Percentiles rank a stretch among this genome's conserved stretches.
Evolutionary conservation across 2,888 invertebrate species (phyloP).

Genomic region (Trichacis sp.): DNA sequence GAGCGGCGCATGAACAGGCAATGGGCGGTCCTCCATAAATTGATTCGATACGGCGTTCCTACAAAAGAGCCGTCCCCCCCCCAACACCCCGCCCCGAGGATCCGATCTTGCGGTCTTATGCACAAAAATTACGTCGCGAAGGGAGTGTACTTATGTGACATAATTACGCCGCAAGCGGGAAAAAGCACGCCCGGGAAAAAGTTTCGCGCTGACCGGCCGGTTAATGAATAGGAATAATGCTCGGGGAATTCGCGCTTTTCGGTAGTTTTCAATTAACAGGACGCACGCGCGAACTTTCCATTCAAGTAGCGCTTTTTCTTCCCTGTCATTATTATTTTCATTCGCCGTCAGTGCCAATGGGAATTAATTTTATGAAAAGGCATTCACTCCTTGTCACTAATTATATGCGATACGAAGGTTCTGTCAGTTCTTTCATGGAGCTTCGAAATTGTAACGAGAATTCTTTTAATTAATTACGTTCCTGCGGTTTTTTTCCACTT

Average conservation of each 20-base stretch:
- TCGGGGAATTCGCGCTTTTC: constrained; percentile 61
- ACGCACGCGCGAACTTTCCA: constrained; percentile 52
- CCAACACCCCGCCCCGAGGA: constrained; percentile 22
- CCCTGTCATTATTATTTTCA: constrained; percentile 54
- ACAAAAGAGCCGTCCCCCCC: constrained; percentile 50
- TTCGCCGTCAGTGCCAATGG: constrained; percentile 34
- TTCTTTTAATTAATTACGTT: too few relatives aligned
- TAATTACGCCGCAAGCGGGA: constrained; percentile 58
- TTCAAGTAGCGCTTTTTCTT: constrained; percentile 46
- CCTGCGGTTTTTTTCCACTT: too few relatives aligned
- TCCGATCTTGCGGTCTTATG: constrained; percentile 65
- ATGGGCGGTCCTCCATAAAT: constrained; percentile 63
- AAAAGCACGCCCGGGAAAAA: constrained; percentile 40
- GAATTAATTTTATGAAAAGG: constrained; percentile 44
- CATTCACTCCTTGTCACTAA: constrained; percentile 43
- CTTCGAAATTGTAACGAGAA: too few relatives aligned
- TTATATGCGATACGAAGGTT: constrained; percentile 35
- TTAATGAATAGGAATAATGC: constrained; percentile 69
- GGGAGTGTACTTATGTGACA: constrained; percentile 67
- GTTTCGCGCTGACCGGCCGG: constrained; percentile 51
- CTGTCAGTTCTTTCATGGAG: too few relatives aligned
- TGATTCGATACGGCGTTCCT: constrained; percentile 66
- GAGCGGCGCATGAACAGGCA: too few relatives aligned
- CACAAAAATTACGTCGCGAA: constrained; percentile 65
- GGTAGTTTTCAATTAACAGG: constrained; percentile 65